These are phyloP conservation scores for Drosophila tani DNA, from an alignment of 1,140 invertebrate genomes.

Conservation along the genomic window DNA sequence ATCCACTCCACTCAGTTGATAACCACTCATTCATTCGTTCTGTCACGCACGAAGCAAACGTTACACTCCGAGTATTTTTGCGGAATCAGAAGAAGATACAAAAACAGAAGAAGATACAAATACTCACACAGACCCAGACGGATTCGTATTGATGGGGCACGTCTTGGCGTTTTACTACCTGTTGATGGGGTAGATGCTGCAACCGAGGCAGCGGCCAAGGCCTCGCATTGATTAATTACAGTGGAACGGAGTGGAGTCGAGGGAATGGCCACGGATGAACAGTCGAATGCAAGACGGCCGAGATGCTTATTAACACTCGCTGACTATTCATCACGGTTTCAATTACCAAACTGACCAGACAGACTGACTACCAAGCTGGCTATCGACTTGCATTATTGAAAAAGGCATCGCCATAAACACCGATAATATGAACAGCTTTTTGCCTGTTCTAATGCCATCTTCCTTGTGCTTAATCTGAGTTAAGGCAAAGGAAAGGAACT, in stretches of 20 bases:
- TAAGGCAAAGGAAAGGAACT: too few species aligned
- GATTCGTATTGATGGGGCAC: slow-evolving; percentile 63
- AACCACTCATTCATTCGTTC: slow-evolving; percentile 18
- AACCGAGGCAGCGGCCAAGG: slow-evolving; percentile 36
- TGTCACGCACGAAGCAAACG: slow-evolving; percentile 61
- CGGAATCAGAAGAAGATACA: slow-evolving; percentile 53
- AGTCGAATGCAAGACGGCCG: slow-evolving; percentile 26
- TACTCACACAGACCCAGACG: slow-evolving; percentile 18
- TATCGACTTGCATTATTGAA: slow-evolving; percentile 9
- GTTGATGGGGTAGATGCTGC: slow-evolving; percentile 71
- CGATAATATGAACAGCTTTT: neutral
- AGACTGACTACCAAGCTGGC: slow-evolving; percentile 15
- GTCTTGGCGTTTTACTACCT: slow-evolving; percentile 80
- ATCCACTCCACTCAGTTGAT: slow-evolving; percentile 3
- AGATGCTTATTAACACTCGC: slow-evolving; percentile 73
- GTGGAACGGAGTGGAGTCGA: slow-evolving; percentile 28
- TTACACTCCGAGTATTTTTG: slow-evolving; percentile 24
- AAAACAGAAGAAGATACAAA: slow-evolving; percentile 42
- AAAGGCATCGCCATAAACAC: slow-evolving; percentile 4
- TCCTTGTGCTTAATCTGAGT: neutral
- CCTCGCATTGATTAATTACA: slow-evolving; percentile 72
- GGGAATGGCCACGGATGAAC: slow-evolving; percentile 37
- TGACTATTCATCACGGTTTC: slow-evolving; percentile 62
- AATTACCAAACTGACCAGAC: slow-evolving; percentile 35
- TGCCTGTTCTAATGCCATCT: neutral